phyloP scores from a whole-genome alignment of 2,888 invertebrate genomes.

The Synanthedon andrenaeformis region DNA sequence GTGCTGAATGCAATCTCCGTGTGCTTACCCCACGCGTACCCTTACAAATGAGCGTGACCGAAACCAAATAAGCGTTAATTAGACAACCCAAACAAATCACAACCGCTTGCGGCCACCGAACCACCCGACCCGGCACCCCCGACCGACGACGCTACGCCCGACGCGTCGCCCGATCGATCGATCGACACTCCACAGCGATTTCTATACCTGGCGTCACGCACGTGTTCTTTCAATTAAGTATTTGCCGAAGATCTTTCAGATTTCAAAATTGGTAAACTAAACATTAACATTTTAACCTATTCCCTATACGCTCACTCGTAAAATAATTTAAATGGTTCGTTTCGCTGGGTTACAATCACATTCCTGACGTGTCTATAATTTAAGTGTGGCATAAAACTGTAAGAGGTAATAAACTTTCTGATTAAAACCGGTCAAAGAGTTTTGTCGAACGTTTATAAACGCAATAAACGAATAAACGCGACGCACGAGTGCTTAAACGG shows the following conservation, averaged over 20 bases:
- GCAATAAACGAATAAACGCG: background rate
- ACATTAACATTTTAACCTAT: too few relatives aligned
- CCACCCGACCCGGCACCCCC: too few relatives aligned
- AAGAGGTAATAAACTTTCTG: slow-evolving; percentile 1
- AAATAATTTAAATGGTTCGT: background rate
- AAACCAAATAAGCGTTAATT: background rate
- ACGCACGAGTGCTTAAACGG: too few relatives aligned
- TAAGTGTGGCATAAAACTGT: slow-evolving; percentile 1
- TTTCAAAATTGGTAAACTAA: too few relatives aligned
- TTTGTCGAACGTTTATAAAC: background rate
- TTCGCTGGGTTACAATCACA: slow-evolving; percentile 5
- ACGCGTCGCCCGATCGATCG: background rate
- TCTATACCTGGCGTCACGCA: too few relatives aligned
- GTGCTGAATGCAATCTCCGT: too few relatives aligned
- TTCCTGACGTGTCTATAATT: slow-evolving; percentile 22
- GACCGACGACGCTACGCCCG: too few relatives aligned
- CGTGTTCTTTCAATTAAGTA: too few relatives aligned
- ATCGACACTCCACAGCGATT: background rate
- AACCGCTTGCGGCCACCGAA: background rate
- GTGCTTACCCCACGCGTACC: background rate
- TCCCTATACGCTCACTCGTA: background rate
- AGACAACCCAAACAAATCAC: background rate
- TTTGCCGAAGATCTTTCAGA: too few relatives aligned
- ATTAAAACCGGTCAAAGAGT: slow-evolving; percentile 1
- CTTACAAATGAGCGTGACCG: background rate